Evolutionary conservation across 2,797 vertebrate genomes (phyloP).

Genomic region (Octomys mimax): DNA sequence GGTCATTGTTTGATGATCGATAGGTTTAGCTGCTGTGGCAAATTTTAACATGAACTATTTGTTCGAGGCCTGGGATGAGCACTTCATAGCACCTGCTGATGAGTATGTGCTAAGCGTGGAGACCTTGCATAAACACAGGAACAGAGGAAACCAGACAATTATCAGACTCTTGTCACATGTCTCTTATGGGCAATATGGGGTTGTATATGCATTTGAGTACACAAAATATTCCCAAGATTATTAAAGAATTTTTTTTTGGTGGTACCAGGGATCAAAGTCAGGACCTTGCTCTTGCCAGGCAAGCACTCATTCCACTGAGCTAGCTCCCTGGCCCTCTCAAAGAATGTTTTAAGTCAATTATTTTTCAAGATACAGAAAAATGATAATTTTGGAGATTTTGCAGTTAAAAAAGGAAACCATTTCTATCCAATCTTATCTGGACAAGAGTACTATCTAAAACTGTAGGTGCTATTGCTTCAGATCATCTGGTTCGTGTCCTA

Average conservation of each 20-base stretch:
- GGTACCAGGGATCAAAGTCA: too few species aligned
- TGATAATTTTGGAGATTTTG: neutral
- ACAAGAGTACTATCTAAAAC: neutral
- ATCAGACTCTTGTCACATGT: neutral
- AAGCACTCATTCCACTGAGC: too few species aligned
- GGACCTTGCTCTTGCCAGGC: too few species aligned
- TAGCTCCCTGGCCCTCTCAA: too few species aligned
- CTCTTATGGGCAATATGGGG: neutral
- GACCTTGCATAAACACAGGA: neutral
- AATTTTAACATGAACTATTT: constrained; percentile 66
- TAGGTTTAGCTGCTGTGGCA: constrained; percentile 53
- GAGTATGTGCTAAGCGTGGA: neutral
- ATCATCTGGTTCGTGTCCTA: neutral
- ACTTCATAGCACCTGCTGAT: neutral
- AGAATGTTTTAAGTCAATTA: neutral
- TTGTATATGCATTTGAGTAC: neutral
- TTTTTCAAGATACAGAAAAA: constrained; percentile 40
- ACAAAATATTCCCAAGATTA: neutral
- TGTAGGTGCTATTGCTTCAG: neutral
- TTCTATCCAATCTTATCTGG: neutral
- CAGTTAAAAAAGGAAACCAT: neutral
- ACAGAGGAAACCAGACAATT: neutral
- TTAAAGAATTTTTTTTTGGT: neutral
- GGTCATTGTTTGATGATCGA: constrained; percentile 62
- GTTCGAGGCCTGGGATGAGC: neutral